Evolutionary conservation across 2,888 invertebrate genomes (phyloP).

Genomic region (Cynaeus angustus): DNA sequence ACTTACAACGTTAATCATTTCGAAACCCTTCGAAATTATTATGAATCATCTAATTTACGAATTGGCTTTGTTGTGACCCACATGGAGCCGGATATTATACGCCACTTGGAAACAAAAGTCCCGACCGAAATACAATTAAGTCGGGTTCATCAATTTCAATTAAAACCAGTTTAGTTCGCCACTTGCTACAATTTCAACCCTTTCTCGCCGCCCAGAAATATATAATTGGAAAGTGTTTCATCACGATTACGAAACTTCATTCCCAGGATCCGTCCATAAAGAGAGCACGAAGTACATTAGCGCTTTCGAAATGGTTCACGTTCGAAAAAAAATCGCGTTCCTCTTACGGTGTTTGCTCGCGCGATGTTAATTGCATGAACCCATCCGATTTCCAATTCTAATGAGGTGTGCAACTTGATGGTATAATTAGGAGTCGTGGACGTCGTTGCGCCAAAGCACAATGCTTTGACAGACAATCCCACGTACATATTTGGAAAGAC

Average conservation of each 20-base stretch:
- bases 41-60: conserved; percentile 52
- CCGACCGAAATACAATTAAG: conserved; percentile 40
- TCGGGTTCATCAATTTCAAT: conserved; percentile 49
- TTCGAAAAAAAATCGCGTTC: neutral
- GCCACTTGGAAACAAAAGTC: conserved; percentile 38
- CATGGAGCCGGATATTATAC: conserved; percentile 38
- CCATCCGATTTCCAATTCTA: conserved; percentile 57
- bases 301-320: conserved; percentile 2
- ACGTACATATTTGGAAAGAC: conserved; percentile 63
- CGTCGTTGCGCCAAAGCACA: conserved; percentile 53
- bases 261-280: neutral
- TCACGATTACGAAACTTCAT: conserved; percentile 40
- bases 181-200: conserved; percentile 38
- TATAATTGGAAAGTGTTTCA: conserved; percentile 47
- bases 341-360: conserved; percentile 6
- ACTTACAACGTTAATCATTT: conserved; percentile 39
- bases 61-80: conserved; percentile 48
- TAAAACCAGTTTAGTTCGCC: conserved; percentile 43
- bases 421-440: conserved; percentile 60
- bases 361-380: conserved; percentile 20
- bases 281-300: conserved; percentile 2
- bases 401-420: conserved; percentile 57
- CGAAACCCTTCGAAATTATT: conserved; percentile 49
- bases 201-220: conserved; percentile 25
- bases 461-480: conserved; percentile 59